Conservation (phyloP, 1,140 invertebrate genomes). For the Drosophila tropicalis region DNA sequence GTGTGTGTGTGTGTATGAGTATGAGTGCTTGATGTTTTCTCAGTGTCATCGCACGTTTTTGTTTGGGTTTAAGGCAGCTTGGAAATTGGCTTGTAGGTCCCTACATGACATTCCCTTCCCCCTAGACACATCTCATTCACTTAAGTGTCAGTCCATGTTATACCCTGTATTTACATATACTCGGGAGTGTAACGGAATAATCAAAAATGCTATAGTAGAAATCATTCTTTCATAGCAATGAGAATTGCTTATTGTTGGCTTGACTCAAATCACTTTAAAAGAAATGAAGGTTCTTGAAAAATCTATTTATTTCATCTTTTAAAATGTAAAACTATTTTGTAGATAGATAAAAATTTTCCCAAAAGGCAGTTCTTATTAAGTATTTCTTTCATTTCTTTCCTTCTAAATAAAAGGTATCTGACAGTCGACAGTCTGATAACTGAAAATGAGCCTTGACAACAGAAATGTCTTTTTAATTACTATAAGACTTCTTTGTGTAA, state of each 20-base stretch:
- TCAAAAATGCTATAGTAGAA: too few species aligned
- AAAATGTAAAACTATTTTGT: too few species aligned
- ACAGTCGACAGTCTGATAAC: not conserved
- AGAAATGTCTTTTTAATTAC: conserved; percentile 67
- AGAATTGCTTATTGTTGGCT: too few species aligned
- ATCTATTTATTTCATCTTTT: too few species aligned
- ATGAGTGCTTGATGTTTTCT: not conserved
- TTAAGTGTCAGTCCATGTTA: conserved; percentile 30
- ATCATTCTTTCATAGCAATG: too few species aligned
- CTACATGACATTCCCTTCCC: not conserved
- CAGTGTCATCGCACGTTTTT: conserved; percentile 36
- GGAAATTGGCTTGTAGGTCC: conserved; percentile 35
- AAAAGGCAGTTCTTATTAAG: too few species aligned
- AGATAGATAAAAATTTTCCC: too few species aligned
- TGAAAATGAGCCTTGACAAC: conserved; percentile 35
- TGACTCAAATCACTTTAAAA: too few species aligned
- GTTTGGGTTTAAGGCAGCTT: conserved; percentile 52
- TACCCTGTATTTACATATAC: not conserved
- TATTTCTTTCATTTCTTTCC: too few species aligned
- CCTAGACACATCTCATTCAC: conserved; percentile 41
- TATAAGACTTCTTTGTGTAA: conserved; percentile 52
- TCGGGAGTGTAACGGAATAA: too few species aligned
- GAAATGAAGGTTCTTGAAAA: too few species aligned
- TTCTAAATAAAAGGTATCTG: not conserved
- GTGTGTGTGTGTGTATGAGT: not conserved